These are phyloP conservation scores for Microchrysa polita DNA, from an alignment of 2,888 invertebrate species.

Conservation along the genomic window DNA sequence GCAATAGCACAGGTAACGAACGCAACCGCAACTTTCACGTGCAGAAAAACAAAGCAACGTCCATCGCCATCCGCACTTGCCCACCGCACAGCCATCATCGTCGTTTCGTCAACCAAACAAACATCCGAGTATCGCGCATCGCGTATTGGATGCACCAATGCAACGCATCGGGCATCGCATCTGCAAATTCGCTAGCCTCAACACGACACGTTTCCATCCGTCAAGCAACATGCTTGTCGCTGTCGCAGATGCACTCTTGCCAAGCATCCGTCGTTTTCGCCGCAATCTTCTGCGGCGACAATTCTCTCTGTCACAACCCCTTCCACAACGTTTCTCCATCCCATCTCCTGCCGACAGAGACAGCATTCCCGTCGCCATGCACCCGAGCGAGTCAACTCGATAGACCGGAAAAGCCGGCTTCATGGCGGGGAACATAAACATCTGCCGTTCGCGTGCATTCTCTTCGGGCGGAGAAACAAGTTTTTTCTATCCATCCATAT, in stretches of 20 bases:
- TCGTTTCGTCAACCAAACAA: too few relatives aligned
- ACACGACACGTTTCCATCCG: background rate
- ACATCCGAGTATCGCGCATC: too few relatives aligned
- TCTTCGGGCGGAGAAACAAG: slow-evolving; percentile 35
- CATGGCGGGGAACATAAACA: slow-evolving; percentile 15
- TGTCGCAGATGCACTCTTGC: background rate
- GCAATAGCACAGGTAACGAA: too few relatives aligned
- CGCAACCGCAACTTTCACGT: too few relatives aligned
- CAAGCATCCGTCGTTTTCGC: slow-evolving; percentile 13
- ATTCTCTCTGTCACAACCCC: background rate
- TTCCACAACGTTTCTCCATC: slow-evolving; percentile 4
- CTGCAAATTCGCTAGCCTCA: background rate
- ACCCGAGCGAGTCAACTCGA: slow-evolving; percentile 6
- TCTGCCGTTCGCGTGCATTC: slow-evolving; percentile 33
- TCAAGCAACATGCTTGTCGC: background rate
- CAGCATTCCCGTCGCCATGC: background rate
- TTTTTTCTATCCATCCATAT: background rate
- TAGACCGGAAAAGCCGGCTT: slow-evolving; percentile 21
- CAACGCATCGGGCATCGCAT: too few relatives aligned
- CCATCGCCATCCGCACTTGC: too few relatives aligned
- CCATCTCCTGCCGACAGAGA: background rate
- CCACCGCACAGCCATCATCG: too few relatives aligned
- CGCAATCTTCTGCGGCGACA: background rate
- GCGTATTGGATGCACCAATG: too few relatives aligned
- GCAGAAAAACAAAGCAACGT: too few relatives aligned